phyloP scores from a whole-genome alignment of 2,888 invertebrate species.

The Invenusta paracnida region DNA sequence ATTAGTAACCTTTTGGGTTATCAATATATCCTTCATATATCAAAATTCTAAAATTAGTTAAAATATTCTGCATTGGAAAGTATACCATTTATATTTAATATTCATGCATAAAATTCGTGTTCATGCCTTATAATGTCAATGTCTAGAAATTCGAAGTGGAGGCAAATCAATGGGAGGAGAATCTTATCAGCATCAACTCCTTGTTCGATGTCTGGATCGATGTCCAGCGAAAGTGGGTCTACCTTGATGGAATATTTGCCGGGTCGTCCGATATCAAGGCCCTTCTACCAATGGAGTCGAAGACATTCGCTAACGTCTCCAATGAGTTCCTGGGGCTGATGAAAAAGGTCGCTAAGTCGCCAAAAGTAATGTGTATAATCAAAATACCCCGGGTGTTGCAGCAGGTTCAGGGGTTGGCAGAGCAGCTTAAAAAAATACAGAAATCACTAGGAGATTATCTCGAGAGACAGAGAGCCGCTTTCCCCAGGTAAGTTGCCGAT shows the following conservation, averaged over 20 bases:
- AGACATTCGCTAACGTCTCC: slow-evolving; percentile 82
- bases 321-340: slow-evolving; percentile 95
- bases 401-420: slow-evolving; percentile 88
- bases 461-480: slow-evolving; percentile 91
- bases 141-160: slow-evolving; percentile 95
- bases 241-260: slow-evolving; percentile 95
- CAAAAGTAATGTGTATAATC: slow-evolving; percentile 95
- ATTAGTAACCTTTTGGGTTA: too few species aligned
- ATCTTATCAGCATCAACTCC: slow-evolving; percentile 91
- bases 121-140: slow-evolving; percentile 30
- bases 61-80: too few species aligned
- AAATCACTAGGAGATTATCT: slow-evolving; percentile 99
- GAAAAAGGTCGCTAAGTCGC: slow-evolving; percentile 96
- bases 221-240: slow-evolving; percentile 97
- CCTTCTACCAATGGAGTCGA: slow-evolving; percentile 90
- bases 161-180: slow-evolving; percentile 97
- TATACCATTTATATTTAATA: not conserved
- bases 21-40: too few species aligned
- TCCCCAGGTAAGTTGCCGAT: slow-evolving; percentile 67
- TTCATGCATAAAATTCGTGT: not conserved
- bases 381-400: slow-evolving; percentile 89
- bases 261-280: slow-evolving; percentile 96
- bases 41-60: too few species aligned
- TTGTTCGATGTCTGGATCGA: slow-evolving; percentile 99
- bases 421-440: slow-evolving; percentile 94